Percentiles rank a stretch among this genome's conserved stretches.
phyloP scores from a whole-genome alignment of 2,888 invertebrate genomes.

The Acrocyrtus sp. region DNA sequence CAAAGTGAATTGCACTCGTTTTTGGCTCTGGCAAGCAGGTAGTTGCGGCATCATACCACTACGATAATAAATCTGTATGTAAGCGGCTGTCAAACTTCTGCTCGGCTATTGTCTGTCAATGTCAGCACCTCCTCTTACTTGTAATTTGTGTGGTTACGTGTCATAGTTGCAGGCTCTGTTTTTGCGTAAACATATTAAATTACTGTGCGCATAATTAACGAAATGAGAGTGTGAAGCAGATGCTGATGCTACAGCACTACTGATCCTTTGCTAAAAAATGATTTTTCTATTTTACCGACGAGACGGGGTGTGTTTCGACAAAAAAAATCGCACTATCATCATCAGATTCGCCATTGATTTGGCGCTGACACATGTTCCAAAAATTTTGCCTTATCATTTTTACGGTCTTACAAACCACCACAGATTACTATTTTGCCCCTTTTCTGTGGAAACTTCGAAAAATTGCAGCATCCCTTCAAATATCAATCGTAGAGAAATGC shows the following conservation, averaged over 20 bases:
- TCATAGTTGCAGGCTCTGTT: too few relatives aligned
- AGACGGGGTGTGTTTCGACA: background rate
- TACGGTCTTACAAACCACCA: slow-evolving; percentile 12
- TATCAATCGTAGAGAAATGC: background rate
- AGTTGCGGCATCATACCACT: background rate
- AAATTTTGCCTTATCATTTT: slow-evolving; percentile 1
- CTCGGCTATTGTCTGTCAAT: too few relatives aligned
- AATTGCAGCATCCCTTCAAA: background rate
- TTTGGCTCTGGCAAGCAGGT: background rate
- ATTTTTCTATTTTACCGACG: background rate
- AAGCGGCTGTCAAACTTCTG: too few relatives aligned
- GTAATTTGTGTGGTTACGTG: too few relatives aligned
- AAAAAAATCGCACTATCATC: background rate
- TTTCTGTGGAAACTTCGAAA: background rate
- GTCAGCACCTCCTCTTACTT: too few relatives aligned
- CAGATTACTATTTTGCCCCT: background rate
- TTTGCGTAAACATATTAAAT: background rate
- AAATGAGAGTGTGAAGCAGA: slow-evolving; percentile 12
- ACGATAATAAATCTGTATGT: slow-evolving; percentile 20
- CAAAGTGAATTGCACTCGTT: background rate
- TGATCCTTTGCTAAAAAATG: background rate
- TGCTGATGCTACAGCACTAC: too few relatives aligned
- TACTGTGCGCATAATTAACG: slow-evolving; percentile 1
- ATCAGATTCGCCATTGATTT: slow-evolving; percentile 1
- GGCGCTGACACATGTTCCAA: slow-evolving; percentile 40